Conservation (phyloP, 2,888 invertebrate genomes). For the Theretra japonica region DNA sequence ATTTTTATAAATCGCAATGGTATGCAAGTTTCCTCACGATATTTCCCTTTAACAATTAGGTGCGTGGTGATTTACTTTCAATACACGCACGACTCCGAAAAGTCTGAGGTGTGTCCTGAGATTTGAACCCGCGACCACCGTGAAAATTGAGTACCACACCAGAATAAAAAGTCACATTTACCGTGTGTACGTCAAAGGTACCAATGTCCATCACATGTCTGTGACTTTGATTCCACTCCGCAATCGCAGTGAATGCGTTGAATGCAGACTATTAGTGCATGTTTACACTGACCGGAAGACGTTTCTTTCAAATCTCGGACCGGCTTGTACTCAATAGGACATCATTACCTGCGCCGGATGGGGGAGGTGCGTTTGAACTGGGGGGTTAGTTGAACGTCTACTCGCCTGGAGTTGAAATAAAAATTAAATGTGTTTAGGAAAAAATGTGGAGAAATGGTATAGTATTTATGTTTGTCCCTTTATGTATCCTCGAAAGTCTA, state of each 20-base stretch:
- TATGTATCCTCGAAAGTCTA: too few relatives aligned
- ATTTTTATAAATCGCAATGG: too few relatives aligned
- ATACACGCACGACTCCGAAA: too few relatives aligned
- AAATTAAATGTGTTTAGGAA: background rate
- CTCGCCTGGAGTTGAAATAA: background rate
- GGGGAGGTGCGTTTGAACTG: slow-evolving; percentile 45
- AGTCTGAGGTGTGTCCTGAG: too few relatives aligned
- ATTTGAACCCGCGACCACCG: too few relatives aligned
- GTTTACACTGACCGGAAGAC: slow-evolving; percentile 79
- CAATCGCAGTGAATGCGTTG: slow-evolving; percentile 56
- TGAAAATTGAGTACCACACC: too few relatives aligned
- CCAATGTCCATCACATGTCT: slow-evolving; percentile 16
- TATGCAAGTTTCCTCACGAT: too few relatives aligned
- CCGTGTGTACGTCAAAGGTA: background rate
- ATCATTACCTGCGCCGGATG: slow-evolving; percentile 67
- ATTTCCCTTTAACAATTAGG: too few relatives aligned
- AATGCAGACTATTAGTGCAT: slow-evolving; percentile 69
- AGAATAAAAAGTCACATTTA: too few relatives aligned
- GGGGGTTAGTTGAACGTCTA: slow-evolving; percentile 29
- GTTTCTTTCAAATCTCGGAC: slow-evolving; percentile 78
- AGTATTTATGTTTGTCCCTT: too few relatives aligned
- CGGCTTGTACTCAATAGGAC: slow-evolving; percentile 73
- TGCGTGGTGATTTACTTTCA: too few relatives aligned
- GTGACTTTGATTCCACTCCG: slow-evolving; percentile 38
- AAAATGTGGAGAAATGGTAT: too few relatives aligned